Evolutionary conservation across 2,113 vertebrate species (phyloP).

Genomic region (Eidolon helvum): DNA sequence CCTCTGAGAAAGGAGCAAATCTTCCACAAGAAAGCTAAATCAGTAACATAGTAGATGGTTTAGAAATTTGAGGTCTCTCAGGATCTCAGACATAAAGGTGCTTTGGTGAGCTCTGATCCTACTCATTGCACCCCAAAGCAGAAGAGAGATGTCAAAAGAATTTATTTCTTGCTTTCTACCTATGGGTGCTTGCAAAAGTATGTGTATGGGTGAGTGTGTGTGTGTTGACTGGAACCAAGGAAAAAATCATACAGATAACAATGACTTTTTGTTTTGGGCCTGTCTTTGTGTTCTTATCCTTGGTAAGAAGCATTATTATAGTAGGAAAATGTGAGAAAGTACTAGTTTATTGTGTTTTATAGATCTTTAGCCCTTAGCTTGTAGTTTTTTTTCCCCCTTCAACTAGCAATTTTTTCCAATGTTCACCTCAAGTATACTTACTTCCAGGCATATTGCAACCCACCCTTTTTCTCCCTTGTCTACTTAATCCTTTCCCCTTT

Average conservation of each 20-base stretch:
- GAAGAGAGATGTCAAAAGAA: conserved; percentile 10
- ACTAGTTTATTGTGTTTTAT: not conserved
- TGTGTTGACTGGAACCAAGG: not conserved
- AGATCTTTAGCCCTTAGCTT: not conserved
- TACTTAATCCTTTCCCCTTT: not conserved
- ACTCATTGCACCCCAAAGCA: not conserved
- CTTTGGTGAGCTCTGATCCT: not conserved
- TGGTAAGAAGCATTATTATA: not conserved
- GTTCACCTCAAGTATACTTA: not conserved
- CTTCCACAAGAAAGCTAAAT: not conserved
- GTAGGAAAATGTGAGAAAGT: not conserved
- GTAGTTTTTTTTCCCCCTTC: not conserved
- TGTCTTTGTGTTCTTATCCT: not conserved
- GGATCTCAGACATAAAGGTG: not conserved
- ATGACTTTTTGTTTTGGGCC: not conserved
- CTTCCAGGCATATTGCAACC: not conserved
- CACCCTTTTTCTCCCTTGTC: not conserved
- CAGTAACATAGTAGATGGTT: not conserved
- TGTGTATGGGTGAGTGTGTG: not conserved
- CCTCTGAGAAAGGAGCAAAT: conserved; percentile 31
- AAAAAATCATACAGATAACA: not conserved
- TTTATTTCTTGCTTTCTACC: not conserved
- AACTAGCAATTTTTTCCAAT: not conserved
- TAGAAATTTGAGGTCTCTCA: not conserved
- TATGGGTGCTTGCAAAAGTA: not conserved